Evolutionary conservation across 2,113 vertebrate genomes (phyloP).

Genomic region (Sinocyclocheilus rhinocerous): DNA sequence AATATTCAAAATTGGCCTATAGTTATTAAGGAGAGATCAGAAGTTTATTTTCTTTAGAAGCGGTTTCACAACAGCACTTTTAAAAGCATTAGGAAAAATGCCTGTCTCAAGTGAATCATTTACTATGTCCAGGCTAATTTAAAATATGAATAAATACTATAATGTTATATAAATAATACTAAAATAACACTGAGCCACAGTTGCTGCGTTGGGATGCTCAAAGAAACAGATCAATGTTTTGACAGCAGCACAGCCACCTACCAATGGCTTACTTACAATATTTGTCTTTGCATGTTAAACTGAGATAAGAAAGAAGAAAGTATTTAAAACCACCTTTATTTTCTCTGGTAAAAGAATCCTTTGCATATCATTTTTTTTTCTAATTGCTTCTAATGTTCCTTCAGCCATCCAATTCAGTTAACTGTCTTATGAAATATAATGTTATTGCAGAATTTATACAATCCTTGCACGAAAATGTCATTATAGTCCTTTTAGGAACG

Average conservation of each 20-base stretch:
- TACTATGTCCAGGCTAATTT: neutral
- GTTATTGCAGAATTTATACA: neutral
- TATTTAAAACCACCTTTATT: neutral
- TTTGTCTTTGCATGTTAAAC: neutral
- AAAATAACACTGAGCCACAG: neutral
- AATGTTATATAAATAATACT: neutral
- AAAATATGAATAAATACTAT: neutral
- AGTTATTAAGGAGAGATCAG: too few relatives aligned
- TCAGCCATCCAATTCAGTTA: neutral
- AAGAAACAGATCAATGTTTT: neutral
- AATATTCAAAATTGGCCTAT: too few relatives aligned
- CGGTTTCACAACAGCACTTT: too few relatives aligned
- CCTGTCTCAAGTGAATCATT: too few relatives aligned
- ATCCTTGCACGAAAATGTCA: neutral
- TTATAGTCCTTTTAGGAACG: neutral
- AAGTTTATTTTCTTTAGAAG: too few relatives aligned
- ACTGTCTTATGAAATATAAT: neutral
- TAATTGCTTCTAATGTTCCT: neutral
- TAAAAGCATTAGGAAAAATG: too few relatives aligned
- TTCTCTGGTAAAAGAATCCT: neutral
- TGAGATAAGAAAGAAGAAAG: neutral
- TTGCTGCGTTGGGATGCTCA: neutral
- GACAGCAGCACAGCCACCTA: neutral
- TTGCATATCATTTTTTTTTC: neutral
- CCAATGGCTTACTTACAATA: neutral